A percentile compares a stretch with the other conserved stretches of the same genome.
phyloP scores from a whole-genome alignment of 2,888 invertebrate species.

The Standfussiana lucernea region DNA sequence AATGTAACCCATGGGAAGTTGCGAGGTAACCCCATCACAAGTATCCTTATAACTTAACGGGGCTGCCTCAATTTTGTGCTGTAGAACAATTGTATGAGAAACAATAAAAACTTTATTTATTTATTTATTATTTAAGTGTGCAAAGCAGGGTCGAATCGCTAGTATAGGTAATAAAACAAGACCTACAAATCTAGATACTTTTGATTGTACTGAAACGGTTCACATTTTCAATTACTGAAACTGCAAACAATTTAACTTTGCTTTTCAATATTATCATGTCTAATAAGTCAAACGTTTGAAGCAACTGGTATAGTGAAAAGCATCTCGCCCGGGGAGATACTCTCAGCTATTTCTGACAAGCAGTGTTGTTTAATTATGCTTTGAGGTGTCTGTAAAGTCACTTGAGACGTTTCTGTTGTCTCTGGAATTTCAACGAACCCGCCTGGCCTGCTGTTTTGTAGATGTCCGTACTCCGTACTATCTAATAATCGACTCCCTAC shows the following conservation, averaged over 20 bases:
- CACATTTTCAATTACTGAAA: background rate
- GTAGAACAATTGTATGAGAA: too few relatives aligned
- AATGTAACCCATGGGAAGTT: too few relatives aligned
- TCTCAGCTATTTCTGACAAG: background rate
- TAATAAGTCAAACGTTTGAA: background rate
- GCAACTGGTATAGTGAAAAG: background rate
- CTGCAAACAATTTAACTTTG: background rate
- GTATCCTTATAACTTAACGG: too few relatives aligned
- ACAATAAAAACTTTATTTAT: too few relatives aligned
- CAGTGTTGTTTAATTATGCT: background rate
- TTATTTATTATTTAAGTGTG: too few relatives aligned
- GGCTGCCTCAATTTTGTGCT: too few relatives aligned
- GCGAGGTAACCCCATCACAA: too few relatives aligned
- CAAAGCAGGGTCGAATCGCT: background rate
- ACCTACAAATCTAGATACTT: background rate
- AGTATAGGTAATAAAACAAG: background rate
- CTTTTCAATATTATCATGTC: background rate
- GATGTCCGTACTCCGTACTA: background rate
- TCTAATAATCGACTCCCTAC: background rate
- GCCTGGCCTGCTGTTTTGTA: background rate
- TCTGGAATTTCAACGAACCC: background rate
- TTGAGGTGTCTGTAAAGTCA: background rate
- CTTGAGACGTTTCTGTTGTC: background rate
- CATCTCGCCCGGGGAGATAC: background rate
- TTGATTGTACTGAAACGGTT: background rate